phyloP scores from a whole-genome alignment of 2,888 invertebrate genomes.

The Schrankia costaestrigalis region DNA sequence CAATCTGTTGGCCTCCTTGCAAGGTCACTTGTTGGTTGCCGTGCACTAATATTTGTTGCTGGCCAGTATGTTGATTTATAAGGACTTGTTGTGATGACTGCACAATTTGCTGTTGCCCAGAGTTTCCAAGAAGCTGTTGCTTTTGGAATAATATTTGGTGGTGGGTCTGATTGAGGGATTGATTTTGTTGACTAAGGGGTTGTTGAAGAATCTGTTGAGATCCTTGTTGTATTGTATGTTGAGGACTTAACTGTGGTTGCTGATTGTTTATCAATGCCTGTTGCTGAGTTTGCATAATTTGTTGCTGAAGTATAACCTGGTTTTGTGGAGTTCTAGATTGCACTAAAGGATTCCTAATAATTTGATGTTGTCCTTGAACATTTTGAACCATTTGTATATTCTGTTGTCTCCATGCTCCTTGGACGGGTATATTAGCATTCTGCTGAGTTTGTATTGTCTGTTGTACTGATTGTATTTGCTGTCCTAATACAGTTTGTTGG shows the following conservation, averaged over 20 bases:
- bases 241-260: conserved; percentile 75
- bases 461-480: conserved; percentile 76
- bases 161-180: conserved; percentile 71
- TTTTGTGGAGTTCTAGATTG: conserved; percentile 73
- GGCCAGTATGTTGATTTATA: conserved; percentile 72
- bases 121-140: conserved; percentile 80
- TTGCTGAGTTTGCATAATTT: conserved; percentile 79
- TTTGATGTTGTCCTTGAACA: conserved; percentile 77
- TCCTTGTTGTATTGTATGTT: conserved; percentile 75
- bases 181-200: conserved; percentile 76
- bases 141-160: conserved; percentile 76
- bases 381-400: conserved; percentile 77
- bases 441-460: conserved; percentile 69
- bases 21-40: conserved; percentile 74
- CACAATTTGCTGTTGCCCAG: conserved; percentile 75
- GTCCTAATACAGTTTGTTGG: conserved; percentile 65
- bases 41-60: conserved; percentile 75
- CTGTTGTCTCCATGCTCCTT: conserved; percentile 73
- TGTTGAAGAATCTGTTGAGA: conserved; percentile 83
- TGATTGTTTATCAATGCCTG: conserved; percentile 71
- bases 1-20: conserved; percentile 71
- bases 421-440: conserved; percentile 55
- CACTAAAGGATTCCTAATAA: conserved; percentile 70
- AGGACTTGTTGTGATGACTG: conserved; percentile 78
- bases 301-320: conserved; percentile 79